phyloP scores from a whole-genome alignment of 2,797 vertebrate species.

The Pangasius mekongensis region DNA sequence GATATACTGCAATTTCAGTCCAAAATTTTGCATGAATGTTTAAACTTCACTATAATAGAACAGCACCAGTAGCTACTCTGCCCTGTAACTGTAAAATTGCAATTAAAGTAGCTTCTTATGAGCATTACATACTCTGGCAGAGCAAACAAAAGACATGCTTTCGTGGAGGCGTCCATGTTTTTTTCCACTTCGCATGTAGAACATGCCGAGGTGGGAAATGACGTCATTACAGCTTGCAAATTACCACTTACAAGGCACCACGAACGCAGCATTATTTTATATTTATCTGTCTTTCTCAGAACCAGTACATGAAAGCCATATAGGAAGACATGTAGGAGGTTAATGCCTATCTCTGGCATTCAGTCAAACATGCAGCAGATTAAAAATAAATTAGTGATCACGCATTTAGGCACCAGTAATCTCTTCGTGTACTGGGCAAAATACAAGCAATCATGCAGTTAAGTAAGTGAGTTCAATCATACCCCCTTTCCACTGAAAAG shows the following conservation, averaged over 20 bases:
- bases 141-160: neutral
- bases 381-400: neutral
- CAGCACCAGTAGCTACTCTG: neutral
- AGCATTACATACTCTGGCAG: neutral
- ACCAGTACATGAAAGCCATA: neutral
- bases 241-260: neutral
- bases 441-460: constrained; percentile 57
- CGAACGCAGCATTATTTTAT: neutral
- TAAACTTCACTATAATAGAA: neutral
- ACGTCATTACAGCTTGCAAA: neutral
- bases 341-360: neutral
- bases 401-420: constrained; percentile 54
- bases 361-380: neutral
- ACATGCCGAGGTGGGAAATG: neutral
- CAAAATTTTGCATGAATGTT: neutral
- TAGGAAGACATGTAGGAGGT: too few species aligned
- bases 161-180: neutral
- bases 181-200: neutral
- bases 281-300: neutral
- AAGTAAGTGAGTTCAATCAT: constrained; percentile 51
- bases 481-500: neutral
- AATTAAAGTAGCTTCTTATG: neutral
- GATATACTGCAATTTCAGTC: neutral
- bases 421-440: constrained; percentile 67
- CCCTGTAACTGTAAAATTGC: neutral